Percentiles rank a stretch among this genome's conserved stretches.
Evolutionary conservation across 2,888 invertebrate species (phyloP).

Genomic region (Onchidella celtica): DNA sequence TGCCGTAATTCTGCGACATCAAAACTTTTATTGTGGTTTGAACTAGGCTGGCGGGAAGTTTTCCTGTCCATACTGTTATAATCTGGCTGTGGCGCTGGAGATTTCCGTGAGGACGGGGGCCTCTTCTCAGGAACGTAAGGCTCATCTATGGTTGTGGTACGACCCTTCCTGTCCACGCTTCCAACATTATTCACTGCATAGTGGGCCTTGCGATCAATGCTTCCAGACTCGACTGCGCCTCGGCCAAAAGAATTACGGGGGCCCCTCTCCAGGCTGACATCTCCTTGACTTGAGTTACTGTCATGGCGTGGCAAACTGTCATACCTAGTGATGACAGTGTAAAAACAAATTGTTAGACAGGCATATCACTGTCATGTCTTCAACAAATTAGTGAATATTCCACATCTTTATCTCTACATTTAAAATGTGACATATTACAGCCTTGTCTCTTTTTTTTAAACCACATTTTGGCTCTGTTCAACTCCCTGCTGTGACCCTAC

Average conservation of each 20-base stretch:
- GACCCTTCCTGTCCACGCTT: constrained; percentile 28
- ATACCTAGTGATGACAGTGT: constrained; percentile 22
- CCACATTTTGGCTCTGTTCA: too few species aligned
- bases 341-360: too few species aligned
- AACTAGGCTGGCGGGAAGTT: not conserved
- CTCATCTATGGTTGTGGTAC: constrained; percentile 31
- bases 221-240: constrained; percentile 11
- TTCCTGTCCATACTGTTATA: constrained; percentile 43
- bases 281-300: constrained; percentile 1
- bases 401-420: too few species aligned
- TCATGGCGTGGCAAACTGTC: constrained; percentile 1
- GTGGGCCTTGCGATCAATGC: constrained; percentile 44
- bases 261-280: not conserved
- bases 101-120: constrained; percentile 26
- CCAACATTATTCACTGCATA: constrained; percentile 29
- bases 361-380: too few species aligned
- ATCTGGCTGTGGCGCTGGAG: constrained; percentile 36
- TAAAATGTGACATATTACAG: too few species aligned
- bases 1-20: constrained; percentile 40
- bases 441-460: too few species aligned
- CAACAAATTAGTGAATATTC: too few species aligned
- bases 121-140: constrained; percentile 19
- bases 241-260: not conserved
- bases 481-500: too few species aligned
- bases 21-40: constrained; percentile 42